Conservation (phyloP, 2,888 invertebrate species). For the Cataglyphis livida region DNA sequence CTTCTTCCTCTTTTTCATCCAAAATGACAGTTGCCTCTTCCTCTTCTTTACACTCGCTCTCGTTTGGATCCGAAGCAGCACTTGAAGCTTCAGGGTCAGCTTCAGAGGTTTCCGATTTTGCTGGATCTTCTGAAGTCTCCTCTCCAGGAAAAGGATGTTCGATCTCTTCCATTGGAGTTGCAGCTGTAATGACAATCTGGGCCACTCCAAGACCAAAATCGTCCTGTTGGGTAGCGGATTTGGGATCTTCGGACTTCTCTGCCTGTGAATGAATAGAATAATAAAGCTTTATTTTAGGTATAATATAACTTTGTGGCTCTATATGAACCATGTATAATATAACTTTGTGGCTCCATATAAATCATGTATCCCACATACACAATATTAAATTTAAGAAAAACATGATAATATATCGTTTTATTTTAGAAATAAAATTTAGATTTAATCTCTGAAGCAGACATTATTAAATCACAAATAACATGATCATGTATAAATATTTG, state of each 20-base stretch:
- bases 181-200: slow-evolving; percentile 96
- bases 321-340: not conserved
- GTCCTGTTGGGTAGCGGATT: slow-evolving; percentile 64
- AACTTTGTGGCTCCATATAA: not conserved
- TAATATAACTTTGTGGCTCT: not conserved
- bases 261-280: slow-evolving; percentile 47
- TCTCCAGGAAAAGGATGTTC: slow-evolving; percentile 92
- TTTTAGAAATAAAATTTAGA: not conserved
- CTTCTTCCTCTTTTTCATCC: slow-evolving; percentile 71
- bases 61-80: slow-evolving; percentile 60
- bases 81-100: slow-evolving; percentile 61
- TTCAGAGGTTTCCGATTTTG: slow-evolving; percentile 68
- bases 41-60: slow-evolving; percentile 66
- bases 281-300: slow-evolving; percentile 17
- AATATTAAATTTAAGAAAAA: not conserved
- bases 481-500: not conserved
- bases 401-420: too few relatives aligned
- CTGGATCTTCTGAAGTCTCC: slow-evolving; percentile 75
- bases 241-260: slow-evolving; percentile 41
- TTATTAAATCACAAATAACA: slow-evolving; percentile 3
- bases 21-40: slow-evolving; percentile 62
- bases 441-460: not conserved
- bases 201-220: slow-evolving; percentile 93
- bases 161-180: slow-evolving; percentile 97
- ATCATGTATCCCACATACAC: not conserved